These are phyloP conservation scores for Laticauda colubrina DNA, from an alignment of 2,113 vertebrate species.

Conservation along the genomic window DNA sequence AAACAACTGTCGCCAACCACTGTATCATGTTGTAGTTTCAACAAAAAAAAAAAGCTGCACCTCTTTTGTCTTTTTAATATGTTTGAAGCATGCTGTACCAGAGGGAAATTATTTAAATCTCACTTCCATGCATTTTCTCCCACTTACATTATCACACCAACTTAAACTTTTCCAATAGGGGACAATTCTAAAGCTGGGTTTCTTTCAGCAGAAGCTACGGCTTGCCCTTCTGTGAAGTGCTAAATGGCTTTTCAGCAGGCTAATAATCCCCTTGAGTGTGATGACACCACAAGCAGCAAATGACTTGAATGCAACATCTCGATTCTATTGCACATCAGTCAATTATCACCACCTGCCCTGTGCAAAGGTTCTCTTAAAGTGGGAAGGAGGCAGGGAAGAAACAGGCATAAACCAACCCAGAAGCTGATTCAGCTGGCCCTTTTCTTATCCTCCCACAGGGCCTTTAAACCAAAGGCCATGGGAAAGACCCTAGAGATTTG, in stretches of 20 bases:
- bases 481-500: not conserved
- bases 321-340: not conserved
- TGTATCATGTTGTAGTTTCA: slow-evolving; percentile 21
- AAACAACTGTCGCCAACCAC: slow-evolving; percentile 1
- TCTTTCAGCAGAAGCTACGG: not conserved
- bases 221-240: not conserved
- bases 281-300: not conserved
- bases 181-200: not conserved
- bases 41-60: not conserved
- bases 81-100: not conserved
- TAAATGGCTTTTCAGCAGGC: slow-evolving; percentile 1
- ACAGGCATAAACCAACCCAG: not conserved
- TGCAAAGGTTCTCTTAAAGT: not conserved
- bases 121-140: slow-evolving; percentile 3
- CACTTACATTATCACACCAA: not conserved
- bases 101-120: not conserved
- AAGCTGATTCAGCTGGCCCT: not conserved
- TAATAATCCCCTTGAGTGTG: not conserved
- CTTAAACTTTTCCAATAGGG: not conserved
- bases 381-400: not conserved
- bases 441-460: not conserved
- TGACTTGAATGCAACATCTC: not conserved
- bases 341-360: not conserved
- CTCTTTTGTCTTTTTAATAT: not conserved
- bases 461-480: not conserved